phyloP scores from a whole-genome alignment of 2,797 vertebrate genomes.

The Coendou prehensilis region DNA sequence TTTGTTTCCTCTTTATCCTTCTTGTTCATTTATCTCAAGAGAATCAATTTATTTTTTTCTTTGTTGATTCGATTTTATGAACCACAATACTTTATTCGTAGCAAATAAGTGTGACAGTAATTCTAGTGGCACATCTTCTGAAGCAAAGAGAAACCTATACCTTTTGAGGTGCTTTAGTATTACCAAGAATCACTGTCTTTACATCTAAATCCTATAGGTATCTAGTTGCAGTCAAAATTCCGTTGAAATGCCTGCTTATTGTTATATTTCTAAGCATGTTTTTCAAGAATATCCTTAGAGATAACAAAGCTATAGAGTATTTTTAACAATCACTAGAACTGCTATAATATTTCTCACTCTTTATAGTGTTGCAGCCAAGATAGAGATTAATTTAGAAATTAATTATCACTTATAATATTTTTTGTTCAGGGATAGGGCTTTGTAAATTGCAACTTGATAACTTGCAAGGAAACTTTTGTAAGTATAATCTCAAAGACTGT shows the following conservation, averaged over 20 bases:
- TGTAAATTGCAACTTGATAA: slow-evolving; percentile 19
- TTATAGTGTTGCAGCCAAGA: neutral
- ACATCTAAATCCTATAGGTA: neutral
- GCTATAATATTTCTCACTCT: neutral
- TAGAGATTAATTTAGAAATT: slow-evolving; percentile 10
- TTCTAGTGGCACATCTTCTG: neutral
- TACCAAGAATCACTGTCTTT: neutral
- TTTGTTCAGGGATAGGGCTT: slow-evolving; percentile 5
- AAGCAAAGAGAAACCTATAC: neutral
- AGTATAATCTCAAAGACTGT: neutral
- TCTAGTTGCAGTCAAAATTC: neutral
- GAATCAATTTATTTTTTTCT: neutral
- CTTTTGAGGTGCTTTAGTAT: neutral
- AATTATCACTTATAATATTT: neutral
- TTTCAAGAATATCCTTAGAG: neutral
- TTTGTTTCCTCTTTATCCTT: neutral
- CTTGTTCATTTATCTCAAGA: neutral
- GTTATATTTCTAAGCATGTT: slow-evolving; percentile 1
- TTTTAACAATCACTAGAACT: neutral
- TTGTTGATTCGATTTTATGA: neutral
- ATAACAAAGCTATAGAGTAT: neutral
- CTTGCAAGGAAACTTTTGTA: slow-evolving; percentile 35
- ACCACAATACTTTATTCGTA: neutral
- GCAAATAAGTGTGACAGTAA: neutral
- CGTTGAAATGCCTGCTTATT: neutral